phyloP scores from a whole-genome alignment of 2,797 vertebrate genomes.

The Urosaurus nigricauda region DNA sequence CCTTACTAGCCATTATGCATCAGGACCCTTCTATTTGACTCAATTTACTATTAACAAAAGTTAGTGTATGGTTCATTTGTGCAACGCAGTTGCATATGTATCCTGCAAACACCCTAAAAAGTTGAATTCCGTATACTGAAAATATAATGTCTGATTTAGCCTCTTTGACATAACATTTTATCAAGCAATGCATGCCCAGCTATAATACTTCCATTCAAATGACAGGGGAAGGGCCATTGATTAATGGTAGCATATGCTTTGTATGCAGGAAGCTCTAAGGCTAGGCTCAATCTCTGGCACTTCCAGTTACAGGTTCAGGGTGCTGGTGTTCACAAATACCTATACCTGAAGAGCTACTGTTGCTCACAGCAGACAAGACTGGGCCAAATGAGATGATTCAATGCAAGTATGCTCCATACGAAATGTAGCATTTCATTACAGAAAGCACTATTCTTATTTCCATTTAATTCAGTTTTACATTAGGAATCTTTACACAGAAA shows the following conservation, averaged over 20 bases:
- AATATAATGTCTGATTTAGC: background rate
- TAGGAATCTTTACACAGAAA: background rate
- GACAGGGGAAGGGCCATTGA: background rate
- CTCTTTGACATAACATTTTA: background rate
- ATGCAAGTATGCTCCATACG: background rate
- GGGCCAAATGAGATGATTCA: background rate
- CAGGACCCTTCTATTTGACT: background rate
- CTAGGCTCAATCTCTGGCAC: background rate
- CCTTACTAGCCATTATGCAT: background rate
- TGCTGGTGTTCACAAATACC: background rate
- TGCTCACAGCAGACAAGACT: background rate
- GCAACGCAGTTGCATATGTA: constrained; percentile 4
- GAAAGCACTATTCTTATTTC: constrained; percentile 11
- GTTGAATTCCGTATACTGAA: background rate
- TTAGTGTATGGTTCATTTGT: no score
- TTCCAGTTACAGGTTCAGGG: background rate
- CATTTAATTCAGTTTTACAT: constrained; percentile 11
- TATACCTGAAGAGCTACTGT: background rate
- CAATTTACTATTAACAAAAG: background rate
- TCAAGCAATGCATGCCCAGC: background rate
- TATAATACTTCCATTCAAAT: constrained; percentile 36
- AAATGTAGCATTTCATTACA: background rate
- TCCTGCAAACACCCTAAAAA: background rate
- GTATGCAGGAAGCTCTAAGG: no score
- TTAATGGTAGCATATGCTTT: background rate